These are phyloP conservation scores for Leucosticte australis DNA, from an alignment of 2,113 vertebrate species.

Conservation along the genomic window DNA sequence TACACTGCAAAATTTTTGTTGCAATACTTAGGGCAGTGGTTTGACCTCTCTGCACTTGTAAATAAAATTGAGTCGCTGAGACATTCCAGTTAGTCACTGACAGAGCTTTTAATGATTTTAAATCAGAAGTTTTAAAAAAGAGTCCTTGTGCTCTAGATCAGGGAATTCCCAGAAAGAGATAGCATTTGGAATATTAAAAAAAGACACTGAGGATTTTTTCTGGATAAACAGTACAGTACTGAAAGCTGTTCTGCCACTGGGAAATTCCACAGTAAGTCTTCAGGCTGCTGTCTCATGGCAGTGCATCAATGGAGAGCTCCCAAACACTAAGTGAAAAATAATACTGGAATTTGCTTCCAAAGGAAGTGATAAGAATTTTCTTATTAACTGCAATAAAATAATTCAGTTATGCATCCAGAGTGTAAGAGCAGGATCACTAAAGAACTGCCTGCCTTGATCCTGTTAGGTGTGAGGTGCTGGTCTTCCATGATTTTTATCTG, in stretches of 20 bases:
- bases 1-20: background rate
- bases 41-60: background rate
- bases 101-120: background rate
- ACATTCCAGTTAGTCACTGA: background rate
- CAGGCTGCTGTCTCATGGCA: background rate
- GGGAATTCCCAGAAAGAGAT: constrained; percentile 1
- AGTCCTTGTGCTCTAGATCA: background rate
- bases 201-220: background rate
- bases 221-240: background rate
- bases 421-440: background rate
- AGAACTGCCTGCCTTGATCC: background rate
- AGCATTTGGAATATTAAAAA: background rate
- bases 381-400: background rate
- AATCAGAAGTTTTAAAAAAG: background rate
- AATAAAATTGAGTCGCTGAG: background rate
- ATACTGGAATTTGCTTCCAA: background rate
- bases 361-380: background rate
- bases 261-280: constrained; percentile 1
- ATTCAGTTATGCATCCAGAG: background rate
- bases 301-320: background rate
- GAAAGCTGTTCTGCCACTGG: background rate
- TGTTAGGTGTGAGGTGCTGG: background rate
- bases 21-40: background rate
- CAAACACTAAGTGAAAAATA: background rate
- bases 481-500: background rate